These are phyloP conservation scores for Coregonus suidteri DNA, from an alignment of 2,797 vertebrate genomes.

Conservation along the genomic window DNA sequence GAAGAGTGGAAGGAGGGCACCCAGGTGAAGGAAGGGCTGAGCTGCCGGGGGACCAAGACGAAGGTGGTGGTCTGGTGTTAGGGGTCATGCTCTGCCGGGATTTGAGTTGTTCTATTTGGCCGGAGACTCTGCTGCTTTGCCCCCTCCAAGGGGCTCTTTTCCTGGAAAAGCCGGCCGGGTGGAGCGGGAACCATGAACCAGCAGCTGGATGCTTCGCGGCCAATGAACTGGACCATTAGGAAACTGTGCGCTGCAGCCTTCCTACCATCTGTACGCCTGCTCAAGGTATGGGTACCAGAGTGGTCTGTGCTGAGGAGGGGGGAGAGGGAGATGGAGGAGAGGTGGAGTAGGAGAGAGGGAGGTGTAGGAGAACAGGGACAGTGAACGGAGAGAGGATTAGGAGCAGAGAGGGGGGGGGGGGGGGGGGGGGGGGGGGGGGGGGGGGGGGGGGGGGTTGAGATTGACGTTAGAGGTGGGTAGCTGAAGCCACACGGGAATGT, in stretches of 20 bases:
- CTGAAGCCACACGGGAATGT: neutral
- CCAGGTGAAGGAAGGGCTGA: slow-evolving; percentile 58
- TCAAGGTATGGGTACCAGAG: slow-evolving; percentile 84
- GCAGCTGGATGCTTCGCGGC: slow-evolving; percentile 87
- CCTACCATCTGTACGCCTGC: slow-evolving; percentile 95
- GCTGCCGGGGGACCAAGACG: slow-evolving; percentile 50
- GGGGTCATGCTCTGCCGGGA: slow-evolving; percentile 82
- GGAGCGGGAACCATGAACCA: slow-evolving; percentile 86
- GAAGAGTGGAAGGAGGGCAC: slow-evolving; percentile 31
- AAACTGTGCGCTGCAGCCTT: slow-evolving; percentile 99
- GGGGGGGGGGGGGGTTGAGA: neutral
- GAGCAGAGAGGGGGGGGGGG: neutral
- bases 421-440: slow-evolving; percentile 4
- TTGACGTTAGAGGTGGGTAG: neutral
- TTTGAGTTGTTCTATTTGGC: slow-evolving; percentile 62
- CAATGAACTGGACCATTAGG: slow-evolving; percentile 98
- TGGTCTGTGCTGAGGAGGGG: slow-evolving; percentile 9
- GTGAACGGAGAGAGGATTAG: no score
- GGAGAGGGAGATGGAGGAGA: slow-evolving; percentile 28
- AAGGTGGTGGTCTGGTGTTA: slow-evolving; percentile 56
- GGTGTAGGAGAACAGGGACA: no score
- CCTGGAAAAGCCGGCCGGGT: slow-evolving; percentile 70
- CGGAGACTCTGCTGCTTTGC: slow-evolving; percentile 72
- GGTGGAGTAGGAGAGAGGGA: slow-evolving; percentile 13
- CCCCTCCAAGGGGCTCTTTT: slow-evolving; percentile 71